Percentiles rank a stretch among this genome's conserved stretches.
Evolutionary conservation across 2,113 vertebrate species (phyloP).

Genomic region (Rhinolophus sinicus): DNA sequence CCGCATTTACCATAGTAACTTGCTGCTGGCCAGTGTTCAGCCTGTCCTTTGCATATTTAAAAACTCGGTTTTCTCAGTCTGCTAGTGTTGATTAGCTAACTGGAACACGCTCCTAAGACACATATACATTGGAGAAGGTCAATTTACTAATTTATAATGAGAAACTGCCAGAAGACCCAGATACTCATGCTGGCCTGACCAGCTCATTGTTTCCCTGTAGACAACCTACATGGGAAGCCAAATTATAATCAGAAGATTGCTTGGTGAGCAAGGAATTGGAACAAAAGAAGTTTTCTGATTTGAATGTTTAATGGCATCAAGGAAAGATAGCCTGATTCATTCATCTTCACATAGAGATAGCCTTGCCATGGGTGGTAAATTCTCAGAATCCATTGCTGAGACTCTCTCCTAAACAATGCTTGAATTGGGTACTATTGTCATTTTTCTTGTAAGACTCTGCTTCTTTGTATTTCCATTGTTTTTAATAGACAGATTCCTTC

Average conservation of each 20-base stretch:
- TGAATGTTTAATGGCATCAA: conserved; percentile 77
- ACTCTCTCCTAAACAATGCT: background rate
- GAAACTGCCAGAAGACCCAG: conserved; percentile 46
- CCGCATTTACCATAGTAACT: conserved; percentile 11
- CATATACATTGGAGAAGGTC: conserved; percentile 45
- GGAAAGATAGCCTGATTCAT: conserved; percentile 67
- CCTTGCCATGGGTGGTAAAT: conserved; percentile 55
- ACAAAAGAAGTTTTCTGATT: conserved; percentile 70
- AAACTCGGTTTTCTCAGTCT: conserved; percentile 51
- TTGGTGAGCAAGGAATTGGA: conserved; percentile 72
- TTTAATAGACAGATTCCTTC: conserved; percentile 37
- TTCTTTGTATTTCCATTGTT: conserved; percentile 29
- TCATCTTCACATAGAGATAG: conserved; percentile 57
- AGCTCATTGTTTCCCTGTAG: conserved; percentile 70
- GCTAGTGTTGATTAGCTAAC: conserved; percentile 63
- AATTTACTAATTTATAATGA: conserved; percentile 68
- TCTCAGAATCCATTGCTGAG: conserved; percentile 26
- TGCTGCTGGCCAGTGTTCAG: background rate
- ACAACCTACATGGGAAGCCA: conserved; percentile 71
- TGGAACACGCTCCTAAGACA: conserved; percentile 39
- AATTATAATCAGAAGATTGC: conserved; percentile 79
- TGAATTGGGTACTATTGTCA: background rate
- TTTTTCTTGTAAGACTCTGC: conserved; percentile 37
- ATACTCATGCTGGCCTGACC: conserved; percentile 50
- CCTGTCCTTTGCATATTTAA: conserved; percentile 44